Percentiles rank a stretch among this genome's conserved stretches.
These are phyloP conservation scores for Zaprionus inermis DNA, from an alignment of 1,140 invertebrate species.

Conservation along the genomic window DNA sequence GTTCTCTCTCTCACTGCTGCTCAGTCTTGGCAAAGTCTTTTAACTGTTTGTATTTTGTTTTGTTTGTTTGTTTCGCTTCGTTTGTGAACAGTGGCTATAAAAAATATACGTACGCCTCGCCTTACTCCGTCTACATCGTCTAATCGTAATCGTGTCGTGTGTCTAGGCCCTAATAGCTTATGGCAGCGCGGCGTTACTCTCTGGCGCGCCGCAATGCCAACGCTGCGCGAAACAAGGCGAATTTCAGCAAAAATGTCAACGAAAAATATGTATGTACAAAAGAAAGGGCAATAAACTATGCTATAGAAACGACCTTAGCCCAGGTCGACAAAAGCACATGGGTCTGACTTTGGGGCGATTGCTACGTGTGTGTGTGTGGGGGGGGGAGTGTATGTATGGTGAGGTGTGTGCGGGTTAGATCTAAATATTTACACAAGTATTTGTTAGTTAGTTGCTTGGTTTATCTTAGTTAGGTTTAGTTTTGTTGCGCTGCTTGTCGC, in stretches of 20 bases:
- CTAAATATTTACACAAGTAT: slow-evolving; percentile 71
- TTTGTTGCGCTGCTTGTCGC: slow-evolving; percentile 61
- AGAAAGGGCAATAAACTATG: slow-evolving; percentile 26
- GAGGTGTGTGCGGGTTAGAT: slow-evolving; percentile 36
- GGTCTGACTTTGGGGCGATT: background rate
- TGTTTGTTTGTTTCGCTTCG: slow-evolving; percentile 33
- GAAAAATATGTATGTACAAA: slow-evolving; percentile 70
- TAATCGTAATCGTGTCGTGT: slow-evolving; percentile 24
- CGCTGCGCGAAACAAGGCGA: slow-evolving; percentile 41
- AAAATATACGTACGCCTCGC: slow-evolving; percentile 59
- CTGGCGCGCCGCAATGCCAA: slow-evolving; percentile 57
- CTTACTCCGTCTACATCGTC: slow-evolving; percentile 21
- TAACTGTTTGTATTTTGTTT: slow-evolving; percentile 56
- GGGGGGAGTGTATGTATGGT: slow-evolving; percentile 10
- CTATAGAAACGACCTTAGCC: slow-evolving; percentile 18
- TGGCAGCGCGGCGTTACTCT: slow-evolving; percentile 68
- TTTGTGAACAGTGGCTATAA: slow-evolving; percentile 69
- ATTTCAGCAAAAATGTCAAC: slow-evolving; percentile 63
- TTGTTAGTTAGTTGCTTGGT: slow-evolving; percentile 29
- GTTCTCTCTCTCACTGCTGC: slow-evolving; percentile 61
- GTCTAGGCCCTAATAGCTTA: slow-evolving; percentile 62
- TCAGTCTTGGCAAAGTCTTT: slow-evolving; percentile 80
- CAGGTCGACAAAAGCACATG: slow-evolving; percentile 26
- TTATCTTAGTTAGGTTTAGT: slow-evolving; percentile 32
- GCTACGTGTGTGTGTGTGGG: slow-evolving; percentile 13